Evolutionary conservation across 2,113 vertebrate species (phyloP).

Genomic region (Uropsilus gracilis): DNA sequence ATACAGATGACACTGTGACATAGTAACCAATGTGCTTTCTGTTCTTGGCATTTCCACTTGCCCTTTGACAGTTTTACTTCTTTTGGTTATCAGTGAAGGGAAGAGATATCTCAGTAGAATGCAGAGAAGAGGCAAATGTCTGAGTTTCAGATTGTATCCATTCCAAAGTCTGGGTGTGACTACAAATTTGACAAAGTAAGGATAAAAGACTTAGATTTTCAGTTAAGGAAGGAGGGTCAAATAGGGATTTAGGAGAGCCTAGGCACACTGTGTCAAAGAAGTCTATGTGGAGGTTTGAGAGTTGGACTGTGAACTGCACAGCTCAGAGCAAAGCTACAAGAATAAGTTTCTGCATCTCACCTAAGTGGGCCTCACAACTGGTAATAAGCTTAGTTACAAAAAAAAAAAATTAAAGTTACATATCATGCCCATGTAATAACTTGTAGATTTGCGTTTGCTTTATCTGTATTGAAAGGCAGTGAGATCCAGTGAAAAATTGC

Average conservation of each 20-base stretch:
- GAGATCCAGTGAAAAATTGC: neutral
- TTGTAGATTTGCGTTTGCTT: neutral
- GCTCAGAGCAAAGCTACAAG: neutral
- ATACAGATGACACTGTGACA: neutral
- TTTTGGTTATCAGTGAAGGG: neutral
- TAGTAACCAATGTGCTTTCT: neutral
- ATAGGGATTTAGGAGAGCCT: neutral
- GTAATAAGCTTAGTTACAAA: neutral
- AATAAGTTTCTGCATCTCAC: neutral
- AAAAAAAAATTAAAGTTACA: neutral
- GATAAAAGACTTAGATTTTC: neutral
- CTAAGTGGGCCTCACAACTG: neutral
- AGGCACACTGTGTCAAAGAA: neutral
- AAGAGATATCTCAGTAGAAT: neutral
- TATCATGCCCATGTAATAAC: neutral
- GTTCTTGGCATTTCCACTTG: neutral
- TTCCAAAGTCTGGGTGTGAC: neutral
- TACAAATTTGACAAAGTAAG: neutral
- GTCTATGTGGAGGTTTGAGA: neutral
- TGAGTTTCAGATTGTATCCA: neutral
- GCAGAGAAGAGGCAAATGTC: neutral
- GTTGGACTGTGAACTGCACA: neutral
- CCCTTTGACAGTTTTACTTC: neutral
- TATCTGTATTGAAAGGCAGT: neutral
- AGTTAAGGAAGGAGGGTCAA: neutral